Evolutionary conservation across 2,797 vertebrate genomes (phyloP), one percentile per base, ranked within the genome.

Genomic region (Peromyscus nudipes): DNA sequence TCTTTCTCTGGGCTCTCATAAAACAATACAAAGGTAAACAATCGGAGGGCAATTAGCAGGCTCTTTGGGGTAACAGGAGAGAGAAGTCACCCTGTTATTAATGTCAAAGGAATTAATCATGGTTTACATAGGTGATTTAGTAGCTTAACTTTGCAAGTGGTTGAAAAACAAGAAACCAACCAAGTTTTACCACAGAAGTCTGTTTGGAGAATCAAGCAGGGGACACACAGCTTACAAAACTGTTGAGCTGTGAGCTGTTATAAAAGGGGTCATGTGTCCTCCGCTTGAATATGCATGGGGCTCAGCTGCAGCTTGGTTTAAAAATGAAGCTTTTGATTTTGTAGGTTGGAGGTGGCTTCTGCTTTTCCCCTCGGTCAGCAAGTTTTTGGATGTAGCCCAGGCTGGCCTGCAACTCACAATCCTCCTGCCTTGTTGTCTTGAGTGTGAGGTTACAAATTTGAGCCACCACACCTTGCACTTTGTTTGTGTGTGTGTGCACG

Each of bases 21-120:
- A 98, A 98, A 98, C 98, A 98, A 98, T 96, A 97, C 94, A 98
- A 98, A 98, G 96, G 98, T 98, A 98, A 99, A 98, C 98, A 99
- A 98, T 98, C 96, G 95, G 57, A 98, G 97, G 97, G 97, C 98
- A 98, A 99, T 98, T 98, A 99, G 98, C 97, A 98, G 98, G 94
- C 87, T 98, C 98, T 98, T 93, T 43, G 97, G 98, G 25, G 55
- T 96, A 98, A 95, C 94, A 97, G 97, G 97, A 98, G 94, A 97
- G 96, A 97, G 96, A 98, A 98, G 97, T 98, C 98, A 98, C 98
- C 97, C 95, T 75, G 96, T 98, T 98, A 91, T 98, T 98, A 98
- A 98, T 98, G 98, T 98, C 98, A 98, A 43, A 91, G 97, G 98
- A 98, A 98, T 98, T 98, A 98, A 98, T 98, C 97, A 97, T 34